These are phyloP conservation scores for Cladopsammia gracilis DNA, from an alignment of 64 coral and sea anemone genomes.

Conservation along the genomic window DNA sequence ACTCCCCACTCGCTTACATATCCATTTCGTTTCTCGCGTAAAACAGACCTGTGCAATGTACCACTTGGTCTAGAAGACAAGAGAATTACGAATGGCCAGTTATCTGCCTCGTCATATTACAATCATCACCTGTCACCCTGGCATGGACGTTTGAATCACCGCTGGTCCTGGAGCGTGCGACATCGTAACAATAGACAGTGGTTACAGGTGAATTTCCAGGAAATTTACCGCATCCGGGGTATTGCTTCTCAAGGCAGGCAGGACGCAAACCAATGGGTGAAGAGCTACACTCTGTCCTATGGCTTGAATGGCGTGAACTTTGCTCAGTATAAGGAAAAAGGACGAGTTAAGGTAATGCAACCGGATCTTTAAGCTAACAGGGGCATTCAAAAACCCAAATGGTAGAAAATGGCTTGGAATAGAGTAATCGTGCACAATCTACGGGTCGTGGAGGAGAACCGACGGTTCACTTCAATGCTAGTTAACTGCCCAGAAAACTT, in stretches of 20 bases:
- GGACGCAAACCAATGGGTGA: conserved; percentile 75
- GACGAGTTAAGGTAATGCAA: conserved; percentile 42
- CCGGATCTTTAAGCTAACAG: not conserved
- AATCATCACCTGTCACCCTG: conserved; percentile 42
- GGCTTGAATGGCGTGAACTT: conserved; percentile 44
- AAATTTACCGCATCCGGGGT: conserved; percentile 37
- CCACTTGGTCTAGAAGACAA: conserved; percentile 71
- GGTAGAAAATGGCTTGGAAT: too few relatives aligned
- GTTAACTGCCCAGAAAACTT: too few relatives aligned
- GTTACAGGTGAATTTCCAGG: conserved; percentile 60
- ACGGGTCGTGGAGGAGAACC: too few relatives aligned
- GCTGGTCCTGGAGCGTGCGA: conserved; percentile 67
- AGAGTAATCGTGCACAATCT: too few relatives aligned
- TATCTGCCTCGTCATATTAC: conserved; percentile 58
- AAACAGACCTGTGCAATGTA: conserved; percentile 41
- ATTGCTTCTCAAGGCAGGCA: conserved; percentile 71
- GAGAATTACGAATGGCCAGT: conserved; percentile 41
- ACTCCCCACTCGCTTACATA: not conserved
- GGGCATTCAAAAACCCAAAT: too few relatives aligned
- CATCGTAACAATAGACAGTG: conserved; percentile 51
- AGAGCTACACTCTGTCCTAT: conserved; percentile 47
- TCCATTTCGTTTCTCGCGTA: not conserved
- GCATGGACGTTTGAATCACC: conserved; percentile 61
- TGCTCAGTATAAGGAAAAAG: conserved; percentile 40
- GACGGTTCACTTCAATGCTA: too few relatives aligned